phyloP scores from a whole-genome alignment of 2,888 invertebrate species.

The Nyleta sp. region DNA sequence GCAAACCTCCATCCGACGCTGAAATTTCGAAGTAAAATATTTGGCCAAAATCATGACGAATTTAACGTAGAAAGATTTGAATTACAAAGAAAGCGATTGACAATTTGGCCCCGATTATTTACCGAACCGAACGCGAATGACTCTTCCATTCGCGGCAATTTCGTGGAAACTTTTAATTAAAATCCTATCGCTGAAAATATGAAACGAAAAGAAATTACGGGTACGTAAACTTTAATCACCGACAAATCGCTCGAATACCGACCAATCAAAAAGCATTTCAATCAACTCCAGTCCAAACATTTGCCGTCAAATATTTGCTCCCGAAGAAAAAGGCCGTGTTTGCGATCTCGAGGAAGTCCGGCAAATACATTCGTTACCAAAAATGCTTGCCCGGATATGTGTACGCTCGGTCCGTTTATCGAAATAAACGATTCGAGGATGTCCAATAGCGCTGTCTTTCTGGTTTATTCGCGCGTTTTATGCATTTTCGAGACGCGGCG shows the following conservation, averaged over 20 bases:
- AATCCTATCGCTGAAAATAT: constrained; percentile 4
- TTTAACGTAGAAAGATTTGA: no score
- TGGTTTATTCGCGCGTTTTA: no score
- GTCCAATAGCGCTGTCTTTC: no score
- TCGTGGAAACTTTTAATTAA: constrained; percentile 1
- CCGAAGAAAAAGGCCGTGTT: constrained; percentile 36
- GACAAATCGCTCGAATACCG: constrained; percentile 19
- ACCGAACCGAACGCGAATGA: no score
- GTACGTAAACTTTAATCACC: constrained; percentile 25
- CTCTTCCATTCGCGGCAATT: no score
- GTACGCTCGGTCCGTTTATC: not conserved
- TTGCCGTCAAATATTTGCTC: constrained; percentile 34
- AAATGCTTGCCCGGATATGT: constrained; percentile 18
- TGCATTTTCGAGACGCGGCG: no score
- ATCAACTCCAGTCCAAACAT: constrained; percentile 35
- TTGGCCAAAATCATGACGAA: no score
- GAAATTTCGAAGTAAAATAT: no score
- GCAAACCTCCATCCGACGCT: not conserved
- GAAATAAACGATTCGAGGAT: constrained; percentile 13
- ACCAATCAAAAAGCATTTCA: constrained; percentile 36
- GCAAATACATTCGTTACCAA: constrained; percentile 29
- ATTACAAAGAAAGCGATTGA: no score
- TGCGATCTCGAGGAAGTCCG: constrained; percentile 34
- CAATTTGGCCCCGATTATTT: no score
- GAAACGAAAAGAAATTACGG: constrained; percentile 5